Percentiles rank a stretch among this genome's conserved stretches.
phyloP scores from a whole-genome alignment of 2,888 invertebrate species.

The Drosophila algonquin region DNA sequence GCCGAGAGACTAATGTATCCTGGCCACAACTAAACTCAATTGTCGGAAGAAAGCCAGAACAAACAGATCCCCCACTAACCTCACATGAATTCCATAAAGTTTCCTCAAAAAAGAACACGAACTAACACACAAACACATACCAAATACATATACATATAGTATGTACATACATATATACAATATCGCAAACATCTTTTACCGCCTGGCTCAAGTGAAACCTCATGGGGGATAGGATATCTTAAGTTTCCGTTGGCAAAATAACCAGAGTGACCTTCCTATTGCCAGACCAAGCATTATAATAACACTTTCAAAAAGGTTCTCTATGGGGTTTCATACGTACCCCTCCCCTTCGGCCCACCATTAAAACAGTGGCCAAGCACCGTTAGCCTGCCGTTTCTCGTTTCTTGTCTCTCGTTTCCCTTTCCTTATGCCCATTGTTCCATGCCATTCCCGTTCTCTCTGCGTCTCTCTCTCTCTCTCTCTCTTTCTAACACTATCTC shows the following conservation, averaged over 20 bases:
- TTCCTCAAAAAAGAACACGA: background rate
- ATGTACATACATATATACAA: background rate
- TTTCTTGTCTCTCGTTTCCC: constrained; percentile 38
- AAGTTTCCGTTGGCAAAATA: constrained; percentile 32
- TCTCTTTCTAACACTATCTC: constrained; percentile 15
- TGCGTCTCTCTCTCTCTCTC: background rate
- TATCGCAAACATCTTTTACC: background rate
- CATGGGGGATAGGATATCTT: constrained; percentile 21
- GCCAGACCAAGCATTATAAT: constrained; percentile 44
- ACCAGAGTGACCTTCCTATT: constrained; percentile 38
- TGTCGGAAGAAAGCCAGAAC: constrained; percentile 7
- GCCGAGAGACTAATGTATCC: constrained; percentile 28
- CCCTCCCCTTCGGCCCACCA: constrained; percentile 11
- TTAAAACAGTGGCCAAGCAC: constrained; percentile 30
- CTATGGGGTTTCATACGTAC: constrained; percentile 31
- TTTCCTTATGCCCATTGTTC: constrained; percentile 42
- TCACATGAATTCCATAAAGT: background rate
- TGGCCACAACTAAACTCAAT: constrained; percentile 15
- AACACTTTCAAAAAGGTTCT: constrained; percentile 44
- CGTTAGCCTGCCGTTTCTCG: constrained; percentile 41
- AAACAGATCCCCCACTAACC: background rate
- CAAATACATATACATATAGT: background rate
- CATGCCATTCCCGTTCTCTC: constrained; percentile 10
- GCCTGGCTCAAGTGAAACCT: constrained; percentile 12
- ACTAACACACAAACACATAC: background rate